Evolutionary conservation across 2,797 vertebrate genomes (phyloP), one percentile per base, ranked within the genome.

Genomic region (Argentina silus): DNA sequence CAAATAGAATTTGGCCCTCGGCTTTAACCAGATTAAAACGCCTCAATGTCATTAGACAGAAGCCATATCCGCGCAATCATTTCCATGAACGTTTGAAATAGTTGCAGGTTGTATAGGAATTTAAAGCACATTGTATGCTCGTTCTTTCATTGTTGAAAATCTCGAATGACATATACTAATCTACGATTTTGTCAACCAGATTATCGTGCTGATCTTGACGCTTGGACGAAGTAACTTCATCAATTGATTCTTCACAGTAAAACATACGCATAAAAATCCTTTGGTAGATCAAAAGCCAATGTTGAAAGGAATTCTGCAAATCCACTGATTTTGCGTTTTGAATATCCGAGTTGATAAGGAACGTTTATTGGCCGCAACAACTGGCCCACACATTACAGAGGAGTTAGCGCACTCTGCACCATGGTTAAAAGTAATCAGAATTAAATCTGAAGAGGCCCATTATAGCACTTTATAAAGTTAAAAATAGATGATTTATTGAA

Each of bases 11-110:
- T 89, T 90, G 87, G 86, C 87, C 81, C 80, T 77, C 59, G 84
- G 88, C 90, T 92, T 93, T 90, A 84, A 77, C 82, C 86, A 90
- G 91, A 91, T 93, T 93, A 93, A 90, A 91, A 86, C 56, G 83
- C 84, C 81, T 87, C 88, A 91, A 88, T 93, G 91, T 90, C 90
- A 90, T 90, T 88, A 88, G 79, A 93, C 89, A 78, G 53, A 74
- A 82, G 78, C 85, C 84, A 88, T 90, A 90, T 89, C 87, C 12
- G 71, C 80, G 75, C 77, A 63, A 82, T 85, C 72, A 77, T 79
- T 81, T 74, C 44, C 85, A 91, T 81, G 71, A 86, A 90, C 87
- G 72, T 90, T 87, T 47, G 23, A 53, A 59, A 60, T 72, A 15
- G 36, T 42, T 44, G 23, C 44, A 55, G 42, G 17, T 14, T 44